Percentiles rank a stretch among this genome's conserved stretches.
phyloP scores from a whole-genome alignment of 1,140 invertebrate genomes.

The Hypsibius dujardini region DNA sequence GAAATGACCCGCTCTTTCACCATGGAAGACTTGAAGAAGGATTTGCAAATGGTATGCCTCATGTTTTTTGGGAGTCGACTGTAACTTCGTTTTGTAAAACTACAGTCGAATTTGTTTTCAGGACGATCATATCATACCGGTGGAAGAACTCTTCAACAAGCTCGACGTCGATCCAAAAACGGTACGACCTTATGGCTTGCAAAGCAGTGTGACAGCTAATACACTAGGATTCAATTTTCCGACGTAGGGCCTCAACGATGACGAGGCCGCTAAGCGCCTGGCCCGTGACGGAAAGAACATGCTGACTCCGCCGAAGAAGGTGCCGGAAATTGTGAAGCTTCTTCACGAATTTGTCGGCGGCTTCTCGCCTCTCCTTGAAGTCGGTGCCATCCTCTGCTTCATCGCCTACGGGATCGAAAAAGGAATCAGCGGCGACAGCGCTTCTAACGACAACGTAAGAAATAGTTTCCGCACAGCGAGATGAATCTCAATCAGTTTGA shows the following conservation, averaged over 20 bases:
- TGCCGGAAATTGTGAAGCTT: slow-evolving; percentile 47
- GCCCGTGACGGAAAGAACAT: slow-evolving; percentile 22
- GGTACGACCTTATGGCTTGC: slow-evolving; percentile 43
- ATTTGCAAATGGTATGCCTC: background rate
- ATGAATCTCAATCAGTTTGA: background rate
- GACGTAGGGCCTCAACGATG: slow-evolving; percentile 13
- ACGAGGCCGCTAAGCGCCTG: slow-evolving; percentile 17
- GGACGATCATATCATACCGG: slow-evolving; percentile 89
- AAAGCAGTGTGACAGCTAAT: background rate
- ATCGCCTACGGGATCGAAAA: slow-evolving; percentile 42
- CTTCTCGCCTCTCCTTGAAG: slow-evolving; percentile 55
- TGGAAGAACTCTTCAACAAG: slow-evolving; percentile 86
- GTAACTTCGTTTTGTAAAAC: background rate
- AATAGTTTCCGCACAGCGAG: background rate
- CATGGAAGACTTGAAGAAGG: slow-evolving; percentile 16
- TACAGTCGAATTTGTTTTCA: slow-evolving; percentile 22
- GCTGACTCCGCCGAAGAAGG: slow-evolving; percentile 43
- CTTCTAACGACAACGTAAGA: slow-evolving; percentile 34
- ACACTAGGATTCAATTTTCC: background rate
- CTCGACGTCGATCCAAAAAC: slow-evolving; percentile 84
- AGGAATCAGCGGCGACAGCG: slow-evolving; percentile 26
- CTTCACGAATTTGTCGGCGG: slow-evolving; percentile 47
- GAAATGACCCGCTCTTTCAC: slow-evolving; percentile 5
- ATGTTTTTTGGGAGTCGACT: too few species aligned
- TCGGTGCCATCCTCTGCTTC: slow-evolving; percentile 54